phyloP scores from a whole-genome alignment of 2,113 vertebrate species.

The Plecturocebus donacophilus region DNA sequence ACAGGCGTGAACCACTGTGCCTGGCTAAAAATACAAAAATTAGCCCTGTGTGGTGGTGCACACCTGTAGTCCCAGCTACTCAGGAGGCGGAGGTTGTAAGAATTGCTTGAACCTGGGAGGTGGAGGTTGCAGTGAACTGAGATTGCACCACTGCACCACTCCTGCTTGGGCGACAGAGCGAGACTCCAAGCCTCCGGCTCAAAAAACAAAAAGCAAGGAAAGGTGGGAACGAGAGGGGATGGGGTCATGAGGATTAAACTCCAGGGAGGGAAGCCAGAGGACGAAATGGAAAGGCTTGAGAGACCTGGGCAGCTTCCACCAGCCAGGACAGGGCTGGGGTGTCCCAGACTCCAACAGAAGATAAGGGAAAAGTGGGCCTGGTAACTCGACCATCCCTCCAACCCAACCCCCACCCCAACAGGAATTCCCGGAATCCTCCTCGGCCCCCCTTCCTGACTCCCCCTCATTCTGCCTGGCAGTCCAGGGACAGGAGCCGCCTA shows the following conservation, averaged over 20 bases:
- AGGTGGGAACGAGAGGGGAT: too few species aligned
- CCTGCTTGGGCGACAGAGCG: too few species aligned
- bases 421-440: slow-evolving; percentile 74
- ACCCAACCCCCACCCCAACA: slow-evolving; percentile 49
- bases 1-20: too few species aligned
- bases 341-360: background rate
- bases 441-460: background rate
- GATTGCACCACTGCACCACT: too few species aligned
- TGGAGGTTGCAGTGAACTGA: too few species aligned
- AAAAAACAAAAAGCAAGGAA: too few species aligned
- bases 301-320: background rate
- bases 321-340: background rate
- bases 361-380: background rate
- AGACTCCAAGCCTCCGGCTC: too few species aligned
- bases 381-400: background rate
- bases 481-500: slow-evolving; percentile 64
- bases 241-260: background rate
- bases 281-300: background rate
- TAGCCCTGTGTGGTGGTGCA: too few species aligned
- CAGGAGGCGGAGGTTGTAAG: too few species aligned
- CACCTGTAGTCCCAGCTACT: too few species aligned
- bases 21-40: too few species aligned
- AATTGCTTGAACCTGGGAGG: too few species aligned
- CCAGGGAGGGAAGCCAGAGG: background rate
- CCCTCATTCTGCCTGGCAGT: slow-evolving; percentile 45